Evolutionary conservation across 2,888 invertebrate species (phyloP).

Genomic region (Yponomeuta malinellus): DNA sequence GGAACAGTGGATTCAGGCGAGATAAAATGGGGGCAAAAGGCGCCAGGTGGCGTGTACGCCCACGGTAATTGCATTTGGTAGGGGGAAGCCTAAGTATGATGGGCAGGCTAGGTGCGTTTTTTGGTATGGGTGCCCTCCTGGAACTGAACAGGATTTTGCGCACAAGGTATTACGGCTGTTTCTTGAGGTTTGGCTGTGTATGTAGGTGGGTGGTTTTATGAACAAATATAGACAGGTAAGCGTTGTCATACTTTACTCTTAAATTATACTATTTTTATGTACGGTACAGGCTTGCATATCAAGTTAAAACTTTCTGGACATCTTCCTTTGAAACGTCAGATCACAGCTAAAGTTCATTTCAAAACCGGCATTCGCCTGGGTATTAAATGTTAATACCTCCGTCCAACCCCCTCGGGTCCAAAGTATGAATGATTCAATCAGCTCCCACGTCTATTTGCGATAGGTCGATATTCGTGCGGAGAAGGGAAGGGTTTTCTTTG

Average conservation of each 20-base stretch:
- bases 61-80: neutral
- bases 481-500: neutral
- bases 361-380: neutral
- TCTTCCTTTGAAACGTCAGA: neutral
- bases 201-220: neutral
- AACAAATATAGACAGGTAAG: too few species aligned
- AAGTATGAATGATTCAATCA: slow-evolving; percentile 35
- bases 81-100: neutral
- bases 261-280: too few species aligned
- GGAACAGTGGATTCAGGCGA: neutral
- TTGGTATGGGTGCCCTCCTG: neutral
- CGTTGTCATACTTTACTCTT: too few species aligned
- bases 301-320: too few species aligned
- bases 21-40: slow-evolving; percentile 1
- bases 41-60: neutral
- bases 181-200: neutral
- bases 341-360: neutral
- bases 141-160: neutral
- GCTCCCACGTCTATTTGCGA: slow-evolving; percentile 6
- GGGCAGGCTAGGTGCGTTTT: neutral
- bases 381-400: slow-evolving; percentile 16
- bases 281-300: neutral
- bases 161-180: neutral
- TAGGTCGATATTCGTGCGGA: slow-evolving; percentile 1
- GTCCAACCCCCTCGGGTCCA: slow-evolving; percentile 26